Evolutionary conservation across 2,888 invertebrate species (phyloP), one percentile per base, ranked within the genome.

Genomic region (Camptogramma bilineatum): DNA sequence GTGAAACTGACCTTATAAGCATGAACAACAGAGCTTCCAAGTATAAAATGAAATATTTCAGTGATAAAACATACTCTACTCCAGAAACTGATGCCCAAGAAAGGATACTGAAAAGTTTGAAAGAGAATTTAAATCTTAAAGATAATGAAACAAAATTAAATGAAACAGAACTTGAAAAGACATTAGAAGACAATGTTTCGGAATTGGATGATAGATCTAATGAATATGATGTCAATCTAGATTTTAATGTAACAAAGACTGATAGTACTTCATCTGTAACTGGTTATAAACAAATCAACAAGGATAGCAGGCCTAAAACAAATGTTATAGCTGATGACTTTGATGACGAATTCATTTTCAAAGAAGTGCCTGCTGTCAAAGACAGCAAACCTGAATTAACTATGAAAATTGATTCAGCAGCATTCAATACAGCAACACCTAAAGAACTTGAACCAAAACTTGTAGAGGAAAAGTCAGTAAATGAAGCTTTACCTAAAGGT

Each of bases 11-110:
- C 58, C 75, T 89, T 18, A 68, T 83, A 3, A 86, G 72, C 61
- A 93, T 93, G 93, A 83, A 87, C 47, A 87, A 85, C 50, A 85
- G 88, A 71, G 83, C 91, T 3, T 83, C 77, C 2, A 90, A 84
- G 69, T 90, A 81, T 69, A 91, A 88, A 81, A 82, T 86, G 69
- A 91, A 90, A 72, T 92, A 91, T 77, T 88, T 77, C 31, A 87
- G 87, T 74, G 87, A 88, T 69, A 87, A 86, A 66, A 78, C 80
- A 39, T 86, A 78, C 68, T 81, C 79, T 0, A 87, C 89, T 39
- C 76, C 86, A n/a, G 90, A 90, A 69, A 78, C 81, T 24, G 83
- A 85, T 70, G 80, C 79, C 19, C 80, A 83, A 65, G 84, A 88
- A n/a, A 85, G 74, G 73, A 82, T 85, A 68, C 50, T 83, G 2